phyloP scores from a whole-genome alignment of 2,797 vertebrate genomes.

The Cyclura pinguis region DNA sequence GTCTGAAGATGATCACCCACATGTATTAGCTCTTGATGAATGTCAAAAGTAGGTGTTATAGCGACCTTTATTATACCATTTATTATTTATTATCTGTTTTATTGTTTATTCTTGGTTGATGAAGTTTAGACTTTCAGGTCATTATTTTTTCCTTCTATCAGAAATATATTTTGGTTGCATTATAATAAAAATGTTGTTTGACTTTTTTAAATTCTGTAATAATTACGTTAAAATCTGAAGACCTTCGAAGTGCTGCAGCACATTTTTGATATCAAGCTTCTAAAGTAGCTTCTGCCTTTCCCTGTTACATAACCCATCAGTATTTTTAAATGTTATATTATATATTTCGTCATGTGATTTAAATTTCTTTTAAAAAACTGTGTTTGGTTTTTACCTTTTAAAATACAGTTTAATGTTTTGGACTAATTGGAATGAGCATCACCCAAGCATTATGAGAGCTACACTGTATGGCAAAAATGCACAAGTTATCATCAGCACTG shows the following conservation, averaged over 20 bases:
- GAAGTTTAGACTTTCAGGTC: background rate
- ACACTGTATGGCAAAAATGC: conserved; percentile 92
- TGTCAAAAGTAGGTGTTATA: conserved; percentile 91
- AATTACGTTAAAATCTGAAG: background rate
- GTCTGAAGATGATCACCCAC: conserved; percentile 96
- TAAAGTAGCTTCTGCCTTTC: background rate
- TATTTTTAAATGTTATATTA: background rate
- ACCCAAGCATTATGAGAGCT: conserved; percentile 96
- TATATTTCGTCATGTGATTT: background rate
- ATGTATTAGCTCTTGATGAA: conserved; percentile 93
- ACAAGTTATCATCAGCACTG: conserved; percentile 90
- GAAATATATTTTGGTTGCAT: background rate
- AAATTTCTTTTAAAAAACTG: background rate
- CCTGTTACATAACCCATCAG: background rate
- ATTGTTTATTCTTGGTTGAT: background rate
- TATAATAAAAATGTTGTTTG: background rate
- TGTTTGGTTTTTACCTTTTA: conserved; percentile 69
- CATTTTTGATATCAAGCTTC: background rate
- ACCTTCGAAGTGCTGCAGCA: too few relatives aligned
- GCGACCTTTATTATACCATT: background rate
- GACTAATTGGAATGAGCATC: conserved; percentile 99
- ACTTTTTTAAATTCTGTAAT: background rate
- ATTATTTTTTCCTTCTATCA: background rate
- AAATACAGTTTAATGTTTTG: conserved; percentile 95
- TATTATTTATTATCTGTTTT: too few relatives aligned